Evolutionary conservation across 2,113 vertebrate genomes (phyloP), one percentile per base, ranked within the genome.

Genomic region (Stegastes partitus): DNA sequence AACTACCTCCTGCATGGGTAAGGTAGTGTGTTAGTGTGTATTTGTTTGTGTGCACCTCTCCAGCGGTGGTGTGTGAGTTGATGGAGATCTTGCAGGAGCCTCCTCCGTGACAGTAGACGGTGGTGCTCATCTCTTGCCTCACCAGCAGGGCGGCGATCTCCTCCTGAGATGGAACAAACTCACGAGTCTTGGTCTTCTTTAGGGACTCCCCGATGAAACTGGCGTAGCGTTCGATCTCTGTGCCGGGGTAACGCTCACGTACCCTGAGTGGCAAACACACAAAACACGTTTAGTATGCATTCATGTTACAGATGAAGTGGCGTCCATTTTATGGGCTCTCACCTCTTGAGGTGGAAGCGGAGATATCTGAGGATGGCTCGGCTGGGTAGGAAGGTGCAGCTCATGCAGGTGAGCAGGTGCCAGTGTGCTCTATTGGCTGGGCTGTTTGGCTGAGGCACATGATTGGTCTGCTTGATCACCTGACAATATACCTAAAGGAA

Each of bases 1-100:
- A n/a, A n/a, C n/a, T 42, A 42, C 3, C 12, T 42, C 11, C 11
- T n/a, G n/a, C n/a, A n/a, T n/a, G n/a, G 9, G 8, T 39, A 39
- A 49, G 18, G 54, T 23, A 9, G 39, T 11, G 9, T 21, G 26
- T 65, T 14, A 25, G 42, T 68, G 10, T 59, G 3, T 67, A 19
- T 4, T 19, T 37, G 51, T 54, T 0, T 51, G 1, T 21, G 12
- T 22, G 54, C 59, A 98, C 97, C 96, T 98, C 96, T 85, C 97
- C 96, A 23, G 97, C 96, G 0, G 96, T 98, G 50, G 97, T 98
- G 93, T 98, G 97, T 7, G 97, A 97, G 83, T 97, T 96, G 87
- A 98, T 98, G 89, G 96, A 97, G 92, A 98, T 98, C 93, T 98
- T 96, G 88, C 97, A 98, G 84, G 97, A 97, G 31, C 97, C 97